Percentiles rank a stretch among this genome's conserved stretches.
Conservation (phyloP, 2,797 vertebrate species). For the Thalassophryne amazonica region DNA sequence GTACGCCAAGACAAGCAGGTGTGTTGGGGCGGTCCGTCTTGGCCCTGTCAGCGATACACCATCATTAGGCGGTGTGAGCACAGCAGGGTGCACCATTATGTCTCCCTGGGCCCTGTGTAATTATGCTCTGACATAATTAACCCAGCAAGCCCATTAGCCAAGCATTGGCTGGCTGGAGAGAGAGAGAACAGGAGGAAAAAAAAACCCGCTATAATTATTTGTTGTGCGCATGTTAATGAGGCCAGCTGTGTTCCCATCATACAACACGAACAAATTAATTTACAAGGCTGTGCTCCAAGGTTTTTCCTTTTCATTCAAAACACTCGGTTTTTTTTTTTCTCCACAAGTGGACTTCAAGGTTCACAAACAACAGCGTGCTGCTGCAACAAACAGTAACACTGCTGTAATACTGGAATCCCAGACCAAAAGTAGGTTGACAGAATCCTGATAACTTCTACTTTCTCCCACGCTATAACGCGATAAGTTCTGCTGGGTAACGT, state of each 20-base stretch:
- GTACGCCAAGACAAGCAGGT: slow-evolving; percentile 89
- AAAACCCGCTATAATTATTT: slow-evolving; percentile 99
- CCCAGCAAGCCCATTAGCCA: slow-evolving; percentile 99
- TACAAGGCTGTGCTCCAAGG: slow-evolving; percentile 92
- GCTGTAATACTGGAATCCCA: slow-evolving; percentile 64
- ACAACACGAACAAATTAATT: slow-evolving; percentile 99
- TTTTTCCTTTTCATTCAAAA: slow-evolving; percentile 79
- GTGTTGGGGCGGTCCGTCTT: slow-evolving; percentile 82
- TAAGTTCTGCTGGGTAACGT: slow-evolving; percentile 25
- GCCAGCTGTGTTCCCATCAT: slow-evolving; percentile 99
- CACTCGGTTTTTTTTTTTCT: slow-evolving; percentile 59
- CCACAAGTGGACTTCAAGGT: slow-evolving; percentile 77
- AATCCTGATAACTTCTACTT: slow-evolving; percentile 49
- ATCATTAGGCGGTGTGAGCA: slow-evolving; percentile 93
- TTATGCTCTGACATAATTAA: slow-evolving; percentile 99
- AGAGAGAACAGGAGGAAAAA: slow-evolving; percentile 17
- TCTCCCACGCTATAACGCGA: slow-evolving; percentile 28
- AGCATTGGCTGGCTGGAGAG: slow-evolving; percentile 87
- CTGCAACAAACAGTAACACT: slow-evolving; percentile 73
- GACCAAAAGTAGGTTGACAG: slow-evolving; percentile 61
- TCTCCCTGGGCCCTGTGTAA: slow-evolving; percentile 99
- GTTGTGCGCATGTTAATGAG: slow-evolving; percentile 99
- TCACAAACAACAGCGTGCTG: slow-evolving; percentile 66
- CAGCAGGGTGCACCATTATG: slow-evolving; percentile 91
- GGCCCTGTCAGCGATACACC: slow-evolving; percentile 88